phyloP scores from a whole-genome alignment of 2,797 vertebrate species.

The Brachyrhaphis roseni region DNA sequence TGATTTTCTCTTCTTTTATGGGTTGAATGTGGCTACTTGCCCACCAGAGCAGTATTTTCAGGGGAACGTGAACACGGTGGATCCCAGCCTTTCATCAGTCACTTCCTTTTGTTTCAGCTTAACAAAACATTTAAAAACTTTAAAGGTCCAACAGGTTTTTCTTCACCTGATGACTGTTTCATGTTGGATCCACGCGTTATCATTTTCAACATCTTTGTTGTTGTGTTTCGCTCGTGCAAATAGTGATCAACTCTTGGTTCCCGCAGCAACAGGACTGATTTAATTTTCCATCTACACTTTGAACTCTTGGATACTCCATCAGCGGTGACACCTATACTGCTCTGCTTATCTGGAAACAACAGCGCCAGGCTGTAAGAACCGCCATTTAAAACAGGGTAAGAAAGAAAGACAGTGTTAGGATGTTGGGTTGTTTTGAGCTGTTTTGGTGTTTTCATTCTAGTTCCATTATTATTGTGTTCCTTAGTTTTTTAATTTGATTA shows the following conservation, averaged over 20 bases:
- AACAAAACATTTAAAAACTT: neutral
- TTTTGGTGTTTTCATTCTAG: no score
- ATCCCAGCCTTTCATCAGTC: neutral
- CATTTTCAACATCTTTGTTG: neutral
- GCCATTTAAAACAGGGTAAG: neutral
- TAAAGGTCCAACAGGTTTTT: neutral
- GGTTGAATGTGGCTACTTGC: neutral
- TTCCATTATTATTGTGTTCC: no score
- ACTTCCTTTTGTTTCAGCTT: neutral
- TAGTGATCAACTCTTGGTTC: constrained; percentile 2
- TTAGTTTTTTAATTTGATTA: no score
- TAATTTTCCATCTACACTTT: constrained; percentile 20
- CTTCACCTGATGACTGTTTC: neutral
- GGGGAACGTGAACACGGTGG: neutral
- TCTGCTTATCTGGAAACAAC: constrained; percentile 9
- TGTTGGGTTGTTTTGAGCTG: no score
- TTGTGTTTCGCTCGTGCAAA: neutral
- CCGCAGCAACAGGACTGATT: constrained; percentile 13
- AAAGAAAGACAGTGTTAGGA: neutral
- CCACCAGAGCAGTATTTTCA: neutral
- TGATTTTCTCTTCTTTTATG: neutral
- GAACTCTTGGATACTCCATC: neutral
- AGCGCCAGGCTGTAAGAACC: neutral
- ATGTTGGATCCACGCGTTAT: neutral
- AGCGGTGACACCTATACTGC: neutral